These are phyloP conservation scores for Cassiopea xamachana DNA, from an alignment of 30 jellyfish, hydroid and myxozoan species.

Conservation along the genomic window DNA sequence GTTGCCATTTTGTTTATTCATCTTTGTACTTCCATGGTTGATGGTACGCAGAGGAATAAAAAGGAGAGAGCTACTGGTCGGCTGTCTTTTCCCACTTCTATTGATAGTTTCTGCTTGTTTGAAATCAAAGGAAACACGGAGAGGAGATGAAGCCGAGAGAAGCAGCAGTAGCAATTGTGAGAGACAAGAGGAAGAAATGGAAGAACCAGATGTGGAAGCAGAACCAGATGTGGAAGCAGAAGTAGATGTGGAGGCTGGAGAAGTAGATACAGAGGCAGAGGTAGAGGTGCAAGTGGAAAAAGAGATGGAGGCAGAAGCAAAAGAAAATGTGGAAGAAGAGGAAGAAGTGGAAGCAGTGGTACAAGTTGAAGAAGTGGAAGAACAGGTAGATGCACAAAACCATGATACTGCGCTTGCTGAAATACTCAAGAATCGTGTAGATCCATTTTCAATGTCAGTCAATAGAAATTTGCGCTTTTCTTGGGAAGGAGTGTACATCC, in stretches of 20 bases:
- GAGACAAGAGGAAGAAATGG: too few relatives aligned
- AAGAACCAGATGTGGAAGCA: too few relatives aligned
- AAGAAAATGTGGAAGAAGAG: too few relatives aligned
- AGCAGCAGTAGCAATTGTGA: neutral
- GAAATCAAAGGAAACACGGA: neutral
- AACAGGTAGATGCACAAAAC: neutral
- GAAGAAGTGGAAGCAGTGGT: too few relatives aligned
- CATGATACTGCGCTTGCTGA: neutral
- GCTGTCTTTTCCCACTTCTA: constrained; percentile 27
- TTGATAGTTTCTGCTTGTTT: neutral
- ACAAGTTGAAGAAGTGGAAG: neutral
- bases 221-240: too few relatives aligned
- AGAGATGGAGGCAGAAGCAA: too few relatives aligned
- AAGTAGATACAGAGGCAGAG: too few relatives aligned
- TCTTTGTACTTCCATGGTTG: constrained; percentile 9
- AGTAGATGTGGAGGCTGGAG: too few relatives aligned
- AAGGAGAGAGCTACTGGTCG: neutral
- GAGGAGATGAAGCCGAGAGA: neutral
- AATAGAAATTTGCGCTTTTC: neutral
- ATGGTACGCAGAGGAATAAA: neutral
- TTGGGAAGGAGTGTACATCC: constrained; percentile 28
- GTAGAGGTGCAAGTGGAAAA: too few relatives aligned
- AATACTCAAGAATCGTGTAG: neutral
- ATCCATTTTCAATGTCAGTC: neutral
- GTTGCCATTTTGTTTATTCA: neutral